Base-by-base conservation (phyloP, 2,797 vertebrate genomes). In the Scomberomorus guttatus region DNA sequence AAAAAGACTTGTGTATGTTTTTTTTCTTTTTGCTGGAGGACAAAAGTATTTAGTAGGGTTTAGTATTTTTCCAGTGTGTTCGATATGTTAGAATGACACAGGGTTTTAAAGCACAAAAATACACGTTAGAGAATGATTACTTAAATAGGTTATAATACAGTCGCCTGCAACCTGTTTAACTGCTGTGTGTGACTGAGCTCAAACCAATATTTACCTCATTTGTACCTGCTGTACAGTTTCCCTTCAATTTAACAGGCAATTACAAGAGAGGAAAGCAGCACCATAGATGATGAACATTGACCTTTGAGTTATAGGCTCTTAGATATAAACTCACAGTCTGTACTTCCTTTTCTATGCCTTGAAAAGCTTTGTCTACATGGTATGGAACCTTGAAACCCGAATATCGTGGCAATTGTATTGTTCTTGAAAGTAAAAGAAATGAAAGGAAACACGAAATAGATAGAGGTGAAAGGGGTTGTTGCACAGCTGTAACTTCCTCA, bases 181-280 rank as follows among this genome's bases (percentile, higher is more conserved):
- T 29, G 2, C 20, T n/a, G 1, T n/a, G 44, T 5, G 32, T 14
- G 29, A 1, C 27, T 24, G 24, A 60, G 34, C 17, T n/a, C 39
- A 24, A 63, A 50, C 70, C 15, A 37, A 87, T 11, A 91, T 89
- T 92, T 52, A 85, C 69, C 81, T 89, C 20, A 91, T 92, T 85
- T 86, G 65, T 20, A 29, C 13, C 27, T 6, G 65, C 22, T 10
- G 37, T 15, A 65, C 29, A 51, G 71, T 72, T 76, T 75, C 44
- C 67, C 20, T 77, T 75, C 66, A 56, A 62, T 87, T 89, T 82
- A 74, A 59, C 75, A 64, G 22, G 61, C 29, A 86, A 79, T 90
- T 81, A 86, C 52, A 39, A 20, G 68, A 42, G 18, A 54, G 22
- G 25, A 63, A 17, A 72, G 46, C 57, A 34, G 39, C 58, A 24